phyloP scores from a whole-genome alignment of 2,113 vertebrate genomes.

The Brachyistius frenatus region DNA sequence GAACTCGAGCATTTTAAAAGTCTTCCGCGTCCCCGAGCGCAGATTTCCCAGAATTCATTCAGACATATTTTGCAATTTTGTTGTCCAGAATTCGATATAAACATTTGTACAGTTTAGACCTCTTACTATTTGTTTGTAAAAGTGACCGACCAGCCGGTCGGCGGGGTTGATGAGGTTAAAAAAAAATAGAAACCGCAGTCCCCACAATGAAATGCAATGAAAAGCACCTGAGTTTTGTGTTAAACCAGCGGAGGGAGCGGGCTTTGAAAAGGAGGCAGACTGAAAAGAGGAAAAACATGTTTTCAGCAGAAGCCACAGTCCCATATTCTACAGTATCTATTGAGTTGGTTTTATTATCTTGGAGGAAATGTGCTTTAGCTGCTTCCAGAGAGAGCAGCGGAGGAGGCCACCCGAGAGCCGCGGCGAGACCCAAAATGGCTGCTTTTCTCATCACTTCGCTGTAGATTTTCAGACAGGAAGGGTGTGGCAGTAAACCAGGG shows the following conservation, averaged over 20 bases:
- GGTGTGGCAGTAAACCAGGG: slow-evolving; percentile 33
- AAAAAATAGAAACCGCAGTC: neutral
- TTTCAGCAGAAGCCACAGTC: slow-evolving; percentile 38
- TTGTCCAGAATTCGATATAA: neutral
- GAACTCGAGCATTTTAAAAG: too few relatives aligned
- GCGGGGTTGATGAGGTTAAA: neutral
- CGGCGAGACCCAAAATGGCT: slow-evolving; percentile 33
- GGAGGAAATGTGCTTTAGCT: slow-evolving; percentile 50
- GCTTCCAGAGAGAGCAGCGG: slow-evolving; percentile 46
- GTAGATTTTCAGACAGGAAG: slow-evolving; percentile 17
- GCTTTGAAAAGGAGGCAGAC: slow-evolving; percentile 25
- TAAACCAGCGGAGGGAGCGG: neutral
- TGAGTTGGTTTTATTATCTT: slow-evolving; percentile 53
- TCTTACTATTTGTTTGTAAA: neutral
- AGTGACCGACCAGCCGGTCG: neutral
- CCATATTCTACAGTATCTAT: slow-evolving; percentile 43
- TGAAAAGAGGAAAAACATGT: slow-evolving; percentile 29
- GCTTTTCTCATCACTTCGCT: slow-evolving; percentile 50
- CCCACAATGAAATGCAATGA: slow-evolving; percentile 21
- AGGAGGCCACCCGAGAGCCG: slow-evolving; percentile 44
- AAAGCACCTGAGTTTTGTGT: slow-evolving; percentile 26
- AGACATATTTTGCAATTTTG: too few relatives aligned
- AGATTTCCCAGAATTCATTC: neutral
- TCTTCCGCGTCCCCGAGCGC: neutral
- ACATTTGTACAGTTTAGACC: neutral